A percentile compares a stretch with the other conserved stretches of the same genome.
Conservation (phyloP, 2,888 invertebrate species). For the Scrobipalpa atriplicella region DNA sequence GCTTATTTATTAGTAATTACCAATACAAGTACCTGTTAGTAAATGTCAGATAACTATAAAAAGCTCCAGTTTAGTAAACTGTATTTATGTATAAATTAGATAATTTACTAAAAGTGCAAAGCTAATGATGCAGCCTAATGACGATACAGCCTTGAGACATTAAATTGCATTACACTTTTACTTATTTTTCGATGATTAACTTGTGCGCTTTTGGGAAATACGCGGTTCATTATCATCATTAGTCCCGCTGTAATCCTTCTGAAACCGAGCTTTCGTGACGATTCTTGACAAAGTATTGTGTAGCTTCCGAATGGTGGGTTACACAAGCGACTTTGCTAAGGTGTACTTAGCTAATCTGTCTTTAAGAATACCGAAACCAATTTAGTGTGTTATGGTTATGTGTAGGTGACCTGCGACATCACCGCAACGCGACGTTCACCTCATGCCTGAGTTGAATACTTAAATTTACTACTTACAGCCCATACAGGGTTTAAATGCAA, state of each 20-base stretch:
- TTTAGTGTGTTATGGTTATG: too few species aligned
- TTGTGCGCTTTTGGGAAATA: neutral
- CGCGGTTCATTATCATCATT: neutral
- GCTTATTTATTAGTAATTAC: neutral
- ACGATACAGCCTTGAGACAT: neutral
- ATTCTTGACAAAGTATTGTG: neutral
- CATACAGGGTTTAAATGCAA: too few species aligned
- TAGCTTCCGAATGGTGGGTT: too few species aligned
- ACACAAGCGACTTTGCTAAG: too few species aligned
- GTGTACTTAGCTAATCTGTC: too few species aligned
- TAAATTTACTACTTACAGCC: too few species aligned
- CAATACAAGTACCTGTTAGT: neutral
- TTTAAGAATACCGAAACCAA: too few species aligned
- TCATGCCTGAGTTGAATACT: too few species aligned
- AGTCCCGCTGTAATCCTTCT: neutral
- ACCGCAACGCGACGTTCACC: too few species aligned
- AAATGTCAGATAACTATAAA: neutral
- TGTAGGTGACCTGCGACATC: too few species aligned
- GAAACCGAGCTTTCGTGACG: neutral
- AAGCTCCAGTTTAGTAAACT: neutral
- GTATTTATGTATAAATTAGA: neutral
- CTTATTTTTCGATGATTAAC: neutral
- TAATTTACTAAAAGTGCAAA: slow-evolving; percentile 11
- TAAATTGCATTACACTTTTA: neutral
- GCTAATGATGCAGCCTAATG: neutral